phyloP scores from a whole-genome alignment of 2,888 invertebrate genomes.

The Euclidia mi region DNA sequence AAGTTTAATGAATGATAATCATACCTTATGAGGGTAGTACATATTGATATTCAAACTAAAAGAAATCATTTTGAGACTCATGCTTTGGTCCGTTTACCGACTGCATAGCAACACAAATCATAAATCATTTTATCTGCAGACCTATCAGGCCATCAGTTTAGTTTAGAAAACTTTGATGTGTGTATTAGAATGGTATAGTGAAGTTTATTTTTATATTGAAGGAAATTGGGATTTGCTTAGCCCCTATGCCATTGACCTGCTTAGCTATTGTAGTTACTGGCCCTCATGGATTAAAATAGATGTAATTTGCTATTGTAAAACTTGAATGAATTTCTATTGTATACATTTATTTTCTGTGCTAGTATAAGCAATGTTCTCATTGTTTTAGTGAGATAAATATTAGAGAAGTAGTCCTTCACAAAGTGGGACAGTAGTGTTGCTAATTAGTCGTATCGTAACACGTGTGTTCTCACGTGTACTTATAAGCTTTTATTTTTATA shows the following conservation, averaged over 20 bases:
- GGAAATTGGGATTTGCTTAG: background rate
- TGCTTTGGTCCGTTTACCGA: background rate
- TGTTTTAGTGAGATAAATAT: background rate
- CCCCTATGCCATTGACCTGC: background rate
- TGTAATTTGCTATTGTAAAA: background rate
- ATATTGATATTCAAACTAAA: background rate
- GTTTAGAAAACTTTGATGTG: too few relatives aligned
- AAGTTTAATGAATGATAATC: too few relatives aligned
- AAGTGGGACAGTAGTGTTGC: constrained; percentile 26
- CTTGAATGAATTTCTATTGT: background rate
- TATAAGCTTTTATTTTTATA: constrained; percentile 39
- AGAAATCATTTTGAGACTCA: background rate
- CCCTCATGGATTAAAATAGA: too few relatives aligned
- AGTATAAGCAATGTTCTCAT: background rate
- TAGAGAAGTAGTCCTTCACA: constrained; percentile 21
- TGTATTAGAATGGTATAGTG: too few relatives aligned
- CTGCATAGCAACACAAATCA: constrained; percentile 11
- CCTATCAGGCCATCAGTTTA: background rate
- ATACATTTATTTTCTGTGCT: too few relatives aligned
- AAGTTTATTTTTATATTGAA: too few relatives aligned
- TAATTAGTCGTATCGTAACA: constrained; percentile 25
- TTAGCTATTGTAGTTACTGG: background rate
- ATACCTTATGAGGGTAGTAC: background rate
- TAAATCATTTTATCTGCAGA: background rate
- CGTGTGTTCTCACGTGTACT: constrained; percentile 30